These are phyloP conservation scores for Hypsopygia costalis DNA, from an alignment of 2,888 invertebrate species.

Conservation along the genomic window DNA sequence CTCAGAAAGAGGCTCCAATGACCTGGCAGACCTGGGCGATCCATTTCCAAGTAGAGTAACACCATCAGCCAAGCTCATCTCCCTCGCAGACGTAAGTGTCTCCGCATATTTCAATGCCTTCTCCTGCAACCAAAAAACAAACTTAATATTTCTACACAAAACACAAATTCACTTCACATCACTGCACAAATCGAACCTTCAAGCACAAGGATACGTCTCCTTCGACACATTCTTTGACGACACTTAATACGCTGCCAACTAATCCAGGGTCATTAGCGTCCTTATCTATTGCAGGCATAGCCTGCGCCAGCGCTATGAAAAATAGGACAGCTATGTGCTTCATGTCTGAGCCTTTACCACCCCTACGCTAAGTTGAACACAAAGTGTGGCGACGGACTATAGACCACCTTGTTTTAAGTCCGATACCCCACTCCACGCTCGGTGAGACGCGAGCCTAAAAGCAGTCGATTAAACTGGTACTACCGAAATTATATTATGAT, in stretches of 20 bases:
- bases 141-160: constrained; percentile 35
- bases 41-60: constrained; percentile 75
- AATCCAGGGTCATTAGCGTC: constrained; percentile 70
- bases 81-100: constrained; percentile 70
- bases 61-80: constrained; percentile 81
- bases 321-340: constrained; percentile 73
- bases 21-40: constrained; percentile 80
- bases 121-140: constrained; percentile 82
- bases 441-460: constrained; percentile 71
- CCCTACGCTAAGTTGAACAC: constrained; percentile 68
- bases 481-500: constrained; percentile 61
- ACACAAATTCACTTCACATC: constrained; percentile 28
- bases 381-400: constrained; percentile 65
- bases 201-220: constrained; percentile 85
- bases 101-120: constrained; percentile 87
- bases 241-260: constrained; percentile 77
- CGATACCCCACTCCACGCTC: constrained; percentile 70
- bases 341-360: constrained; percentile 61
- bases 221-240: constrained; percentile 86
- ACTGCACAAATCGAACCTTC: constrained; percentile 79
- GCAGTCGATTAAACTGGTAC: constrained; percentile 65
- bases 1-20: constrained; percentile 83
- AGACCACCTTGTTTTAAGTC: constrained; percentile 70
- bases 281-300: constrained; percentile 75
- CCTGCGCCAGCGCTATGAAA: constrained; percentile 67